Evolutionary conservation across 2,888 invertebrate species (phyloP).

Genomic region (Coelopa pilipes): DNA sequence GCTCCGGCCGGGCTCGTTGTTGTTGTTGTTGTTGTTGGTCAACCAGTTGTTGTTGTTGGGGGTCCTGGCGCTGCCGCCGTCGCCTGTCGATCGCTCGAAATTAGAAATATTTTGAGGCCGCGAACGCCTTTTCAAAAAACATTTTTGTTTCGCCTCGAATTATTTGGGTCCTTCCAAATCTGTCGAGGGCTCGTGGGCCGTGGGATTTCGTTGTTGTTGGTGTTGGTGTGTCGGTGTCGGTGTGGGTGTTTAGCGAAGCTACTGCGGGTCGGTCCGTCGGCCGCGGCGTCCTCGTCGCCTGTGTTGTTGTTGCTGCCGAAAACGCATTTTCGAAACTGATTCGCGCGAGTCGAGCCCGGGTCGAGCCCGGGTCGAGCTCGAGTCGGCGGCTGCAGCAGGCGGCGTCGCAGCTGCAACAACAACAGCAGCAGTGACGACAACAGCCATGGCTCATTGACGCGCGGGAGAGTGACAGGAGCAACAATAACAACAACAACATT

Average conservation of each 20-base stretch:
- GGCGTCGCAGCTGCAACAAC: conserved; percentile 5
- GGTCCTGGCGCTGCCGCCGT: conserved; percentile 36
- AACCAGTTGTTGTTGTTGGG: no score
- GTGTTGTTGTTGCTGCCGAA: conserved; percentile 58
- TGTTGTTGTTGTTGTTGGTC: neutral
- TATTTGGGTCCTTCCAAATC: no score
- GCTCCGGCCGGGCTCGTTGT: neutral
- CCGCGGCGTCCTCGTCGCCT: conserved; percentile 18
- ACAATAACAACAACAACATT: neutral
- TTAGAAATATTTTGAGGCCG: no score
- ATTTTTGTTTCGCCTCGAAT: neutral
- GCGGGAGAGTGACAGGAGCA: no score
- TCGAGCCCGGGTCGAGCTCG: neutral
- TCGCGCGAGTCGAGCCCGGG: neutral
- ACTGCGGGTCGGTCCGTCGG: conserved; percentile 12
- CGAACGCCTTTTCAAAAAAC: no score
- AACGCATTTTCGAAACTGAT: conserved; percentile 63
- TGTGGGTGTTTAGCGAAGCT: neutral
- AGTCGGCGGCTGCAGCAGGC: conserved; percentile 6
- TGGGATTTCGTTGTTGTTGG: no score
- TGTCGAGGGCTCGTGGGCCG: no score
- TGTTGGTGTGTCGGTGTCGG: neutral
- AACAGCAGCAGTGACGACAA: conserved; percentile 18
- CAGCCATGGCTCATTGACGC: no score
- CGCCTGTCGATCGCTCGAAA: conserved; percentile 8